These are phyloP conservation scores for Porites lutea DNA, from an alignment of 64 coral and sea anemone species.

Conservation along the genomic window DNA sequence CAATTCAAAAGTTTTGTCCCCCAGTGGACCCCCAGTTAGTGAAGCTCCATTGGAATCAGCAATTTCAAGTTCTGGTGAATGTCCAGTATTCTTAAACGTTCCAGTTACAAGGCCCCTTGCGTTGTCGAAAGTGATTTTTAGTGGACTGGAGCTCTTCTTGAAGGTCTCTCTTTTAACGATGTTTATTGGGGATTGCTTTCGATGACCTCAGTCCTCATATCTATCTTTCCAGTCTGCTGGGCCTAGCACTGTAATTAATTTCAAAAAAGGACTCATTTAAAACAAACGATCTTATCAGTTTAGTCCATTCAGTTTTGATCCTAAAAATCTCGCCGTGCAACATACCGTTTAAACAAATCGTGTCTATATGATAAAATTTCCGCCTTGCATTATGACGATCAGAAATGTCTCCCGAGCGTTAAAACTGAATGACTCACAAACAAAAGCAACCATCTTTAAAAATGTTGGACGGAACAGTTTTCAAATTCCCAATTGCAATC, in stretches of 20 bases:
- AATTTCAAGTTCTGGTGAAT: not conserved
- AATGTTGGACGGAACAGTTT: too few species aligned
- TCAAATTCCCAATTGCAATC: too few species aligned
- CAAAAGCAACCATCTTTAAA: too few species aligned
- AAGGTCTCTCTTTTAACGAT: not conserved
- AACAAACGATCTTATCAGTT: too few species aligned
- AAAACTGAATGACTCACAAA: too few species aligned
- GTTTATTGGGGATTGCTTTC: conserved; percentile 14
- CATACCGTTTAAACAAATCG: too few species aligned
- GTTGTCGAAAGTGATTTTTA: conserved; percentile 25
- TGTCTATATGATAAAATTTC: too few species aligned
- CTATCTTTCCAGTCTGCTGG: not conserved
- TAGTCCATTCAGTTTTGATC: too few species aligned
- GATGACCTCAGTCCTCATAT: not conserved
- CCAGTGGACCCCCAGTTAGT: not conserved
- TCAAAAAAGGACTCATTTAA: too few species aligned
- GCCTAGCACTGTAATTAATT: not conserved
- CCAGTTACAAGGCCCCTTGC: conserved; percentile 1
- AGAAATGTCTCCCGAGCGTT: too few species aligned
- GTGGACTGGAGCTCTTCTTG: not conserved
- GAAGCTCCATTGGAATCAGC: not conserved
- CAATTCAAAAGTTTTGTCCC: not conserved
- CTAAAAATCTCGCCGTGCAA: too few species aligned
- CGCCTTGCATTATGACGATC: too few species aligned
- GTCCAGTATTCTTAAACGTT: not conserved